Evolutionary conservation across 2,797 vertebrate genomes (phyloP), one percentile per base, ranked within the genome.

Genomic region (Molossus molossus): DNA sequence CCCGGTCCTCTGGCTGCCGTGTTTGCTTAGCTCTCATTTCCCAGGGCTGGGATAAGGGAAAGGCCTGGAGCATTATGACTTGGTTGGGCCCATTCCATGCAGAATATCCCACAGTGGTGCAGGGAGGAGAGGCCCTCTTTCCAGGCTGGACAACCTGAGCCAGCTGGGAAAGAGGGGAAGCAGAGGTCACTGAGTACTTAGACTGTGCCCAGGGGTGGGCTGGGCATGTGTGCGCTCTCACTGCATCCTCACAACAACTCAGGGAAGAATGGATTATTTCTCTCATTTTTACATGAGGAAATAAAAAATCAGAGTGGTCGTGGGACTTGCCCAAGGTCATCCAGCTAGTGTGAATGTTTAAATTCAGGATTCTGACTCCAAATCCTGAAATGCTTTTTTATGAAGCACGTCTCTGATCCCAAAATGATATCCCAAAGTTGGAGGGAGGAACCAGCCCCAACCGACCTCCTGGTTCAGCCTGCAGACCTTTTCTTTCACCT

Each of bases 381-480:
- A 50, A 79, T 45, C 55, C 91, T 17, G 37, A 69, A 77, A 76
- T 72, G 60, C 33, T 91, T 48, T 65, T 20, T 5, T 65, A 48
- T 3, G 25, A 70, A 27, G 45, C 23, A 20, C 8, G 20, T 73
- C 27, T 80, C 84, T 37, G 58, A 91, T 20, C 23, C 73, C 27
- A 67, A 29, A 73, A 55, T 37, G 45, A 27, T 17, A 73, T 48
- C 75, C 50, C 20, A 70, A 88, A 40, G 23, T 6, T 18, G 29
- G 67, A 37, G n/a, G 77, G 8, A 77, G 58, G 11, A 79, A 15
- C 23, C 17, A 29, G 29, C 6, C 40, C 53, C 53, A 27, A 86
- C 96, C 3, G 98, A 99, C 99, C 99, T 99, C 99, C 97, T 99
- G 98, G 98, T 99, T 99, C 90, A 99, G 98, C 96, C 98, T 98